Conservation (phyloP, 2,888 invertebrate genomes). For the Abrostola tripartita region DNA sequence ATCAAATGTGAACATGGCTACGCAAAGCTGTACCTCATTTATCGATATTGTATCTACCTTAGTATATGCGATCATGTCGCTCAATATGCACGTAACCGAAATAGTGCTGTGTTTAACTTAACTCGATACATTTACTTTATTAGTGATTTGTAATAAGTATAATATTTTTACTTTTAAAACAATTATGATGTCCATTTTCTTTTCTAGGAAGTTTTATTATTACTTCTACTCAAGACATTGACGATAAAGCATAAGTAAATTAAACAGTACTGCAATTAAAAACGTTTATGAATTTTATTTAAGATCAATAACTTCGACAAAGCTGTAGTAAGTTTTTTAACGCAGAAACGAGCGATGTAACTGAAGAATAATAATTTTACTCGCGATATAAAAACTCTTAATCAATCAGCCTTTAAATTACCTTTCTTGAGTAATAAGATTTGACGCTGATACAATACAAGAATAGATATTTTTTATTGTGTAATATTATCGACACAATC, state of each 20-base stretch:
- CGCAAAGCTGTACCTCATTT: constrained; percentile 73
- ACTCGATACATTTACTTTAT: too few relatives aligned
- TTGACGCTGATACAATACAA: too few relatives aligned
- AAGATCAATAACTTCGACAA: background rate
- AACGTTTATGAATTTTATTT: background rate
- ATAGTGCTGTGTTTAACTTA: constrained; percentile 25
- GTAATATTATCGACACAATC: background rate
- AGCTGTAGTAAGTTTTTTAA: background rate
- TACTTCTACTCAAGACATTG: too few relatives aligned
- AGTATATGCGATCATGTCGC: constrained; percentile 54
- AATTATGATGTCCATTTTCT: too few relatives aligned
- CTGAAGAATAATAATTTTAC: too few relatives aligned
- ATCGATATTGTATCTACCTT: constrained; percentile 68
- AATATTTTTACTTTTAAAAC: background rate
- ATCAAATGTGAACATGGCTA: constrained; percentile 65
- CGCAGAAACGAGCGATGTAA: too few relatives aligned
- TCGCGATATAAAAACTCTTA: too few relatives aligned
- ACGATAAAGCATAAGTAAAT: too few relatives aligned
- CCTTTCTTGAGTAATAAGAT: too few relatives aligned
- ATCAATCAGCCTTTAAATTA: too few relatives aligned
- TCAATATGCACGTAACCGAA: constrained; percentile 23
- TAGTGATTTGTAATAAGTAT: background rate
- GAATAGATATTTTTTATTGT: background rate
- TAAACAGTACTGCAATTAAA: too few relatives aligned
- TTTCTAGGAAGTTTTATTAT: too few relatives aligned